A percentile compares a stretch with the other conserved stretches of the same genome.
Evolutionary conservation across 1,140 invertebrate species (phyloP).

Genomic region (Bombus confusus): DNA sequence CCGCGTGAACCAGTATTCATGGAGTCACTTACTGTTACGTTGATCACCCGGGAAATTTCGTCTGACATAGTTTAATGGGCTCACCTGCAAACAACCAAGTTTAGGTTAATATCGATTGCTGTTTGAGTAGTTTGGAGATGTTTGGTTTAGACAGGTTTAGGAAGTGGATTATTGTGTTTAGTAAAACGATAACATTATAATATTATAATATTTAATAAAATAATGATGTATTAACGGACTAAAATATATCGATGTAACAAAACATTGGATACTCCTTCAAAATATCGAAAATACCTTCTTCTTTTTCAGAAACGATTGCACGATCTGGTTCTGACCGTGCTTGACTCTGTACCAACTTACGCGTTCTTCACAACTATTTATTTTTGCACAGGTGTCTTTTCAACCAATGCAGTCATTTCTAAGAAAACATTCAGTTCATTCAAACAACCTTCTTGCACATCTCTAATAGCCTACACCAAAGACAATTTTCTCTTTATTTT

Average conservation of each 20-base stretch:
- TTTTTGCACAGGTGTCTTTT: too few species aligned
- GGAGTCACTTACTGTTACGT: constrained; percentile 37
- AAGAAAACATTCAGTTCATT: background rate
- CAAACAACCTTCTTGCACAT: background rate
- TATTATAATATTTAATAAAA: too few species aligned
- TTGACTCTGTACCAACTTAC: too few species aligned
- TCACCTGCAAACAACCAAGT: constrained; percentile 50
- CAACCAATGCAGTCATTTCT: too few species aligned
- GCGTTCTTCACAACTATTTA: too few species aligned
- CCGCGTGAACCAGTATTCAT: background rate
- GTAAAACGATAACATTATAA: too few species aligned
- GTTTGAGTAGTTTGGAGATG: background rate
- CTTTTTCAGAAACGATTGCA: too few species aligned
- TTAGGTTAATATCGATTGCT: background rate
- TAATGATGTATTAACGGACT: too few species aligned
- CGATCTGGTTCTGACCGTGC: too few species aligned
- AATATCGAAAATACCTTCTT: too few species aligned
- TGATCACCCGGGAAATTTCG: background rate
- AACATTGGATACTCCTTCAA: too few species aligned
- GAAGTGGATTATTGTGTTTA: background rate
- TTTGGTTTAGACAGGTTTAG: background rate
- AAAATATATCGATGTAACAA: too few species aligned
- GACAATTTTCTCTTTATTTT: background rate
- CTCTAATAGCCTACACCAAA: background rate
- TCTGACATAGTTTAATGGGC: constrained; percentile 2